A percentile compares a stretch with the other conserved stretches of the same genome.
These are phyloP conservation scores for Drosophila pseudotakahashii DNA, from an alignment of 2,888 invertebrate genomes.

Conservation along the genomic window DNA sequence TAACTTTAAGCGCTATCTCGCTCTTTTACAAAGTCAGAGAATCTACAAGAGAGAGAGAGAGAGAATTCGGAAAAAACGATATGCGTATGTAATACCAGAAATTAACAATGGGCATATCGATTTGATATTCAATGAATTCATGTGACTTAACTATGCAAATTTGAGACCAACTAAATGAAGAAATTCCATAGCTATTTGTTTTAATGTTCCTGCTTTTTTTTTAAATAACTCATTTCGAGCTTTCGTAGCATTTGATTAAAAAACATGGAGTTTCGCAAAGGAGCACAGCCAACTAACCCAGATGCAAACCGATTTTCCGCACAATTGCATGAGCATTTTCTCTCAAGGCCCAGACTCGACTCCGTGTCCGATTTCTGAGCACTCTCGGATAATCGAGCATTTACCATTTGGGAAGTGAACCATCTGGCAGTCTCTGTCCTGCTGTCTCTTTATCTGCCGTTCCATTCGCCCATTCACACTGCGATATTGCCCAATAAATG, in stretches of 20 bases:
- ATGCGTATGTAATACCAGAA: too few species aligned
- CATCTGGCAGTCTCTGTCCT: constrained; percentile 51
- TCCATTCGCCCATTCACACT: constrained; percentile 48
- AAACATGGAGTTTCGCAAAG: neutral
- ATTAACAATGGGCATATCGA: too few species aligned
- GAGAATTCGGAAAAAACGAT: too few species aligned
- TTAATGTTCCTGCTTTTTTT: neutral
- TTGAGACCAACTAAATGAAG: neutral
- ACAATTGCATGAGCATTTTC: constrained; percentile 15
- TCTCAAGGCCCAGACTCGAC: neutral
- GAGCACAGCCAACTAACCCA: neutral
- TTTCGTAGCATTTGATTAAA: neutral
- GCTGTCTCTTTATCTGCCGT: constrained; percentile 33
- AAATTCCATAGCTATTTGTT: neutral
- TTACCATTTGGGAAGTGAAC: constrained; percentile 61
- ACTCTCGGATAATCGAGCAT: constrained; percentile 56
- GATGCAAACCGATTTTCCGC: constrained; percentile 14
- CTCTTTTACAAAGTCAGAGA: too few species aligned
- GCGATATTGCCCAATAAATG: constrained; percentile 53
- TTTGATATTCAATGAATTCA: neutral
- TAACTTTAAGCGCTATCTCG: too few species aligned
- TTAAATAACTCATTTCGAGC: neutral
- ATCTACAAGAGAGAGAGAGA: too few species aligned
- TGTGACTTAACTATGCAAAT: neutral
- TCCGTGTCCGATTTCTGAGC: constrained; percentile 35